Evolutionary conservation across 1,140 invertebrate species (phyloP), one percentile per base, ranked within the genome.

Genomic region (Megathymus violae): DNA sequence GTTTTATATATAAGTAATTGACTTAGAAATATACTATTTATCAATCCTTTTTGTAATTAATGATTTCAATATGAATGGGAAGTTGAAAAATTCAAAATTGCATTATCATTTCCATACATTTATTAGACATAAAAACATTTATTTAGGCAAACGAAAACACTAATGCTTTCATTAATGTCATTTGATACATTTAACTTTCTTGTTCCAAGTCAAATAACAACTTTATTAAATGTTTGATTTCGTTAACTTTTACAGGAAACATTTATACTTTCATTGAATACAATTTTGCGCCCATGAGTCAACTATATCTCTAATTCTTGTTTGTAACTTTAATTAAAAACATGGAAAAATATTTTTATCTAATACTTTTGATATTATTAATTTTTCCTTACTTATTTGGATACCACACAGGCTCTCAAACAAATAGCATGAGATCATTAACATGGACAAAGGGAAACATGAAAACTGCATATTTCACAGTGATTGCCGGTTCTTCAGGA

Each of bases 11-110:
- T 36, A 36, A 36, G 34, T 36, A 82, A 90, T 86, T 88, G 84
- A 89, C 80, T 83, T 91, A 89, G 87, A 91, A 89, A 91, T 91
- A 91, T 91, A 91, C 83, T 91, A 91, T 91, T 91, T 91, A 91
- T 91, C 86, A 84, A 86, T 69, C 52, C n/a, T 50, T 70, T 88
- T 85, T 88, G 84, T 87, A 87, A 82, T 82, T 75, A 84, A 78
- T 88, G 80, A 85, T 82, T 88, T 85, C 77, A 80, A 82, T 81
- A 88, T 85, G 78, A 85, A 84, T 88, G 78, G 81, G 71, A 81
- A 78, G 81, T 78, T 71, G 40, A 76, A 69, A 70, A 68, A 61
- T 46, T 72, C 48, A 5, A 15, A 50, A 47, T 69, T 41, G 71
- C 74, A 77, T 82, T 71, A 50, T 50, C 27, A 81, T 85, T 85